These are phyloP conservation scores for Seriola dumerili DNA, from an alignment of 2,113 vertebrate species.

Conservation along the genomic window DNA sequence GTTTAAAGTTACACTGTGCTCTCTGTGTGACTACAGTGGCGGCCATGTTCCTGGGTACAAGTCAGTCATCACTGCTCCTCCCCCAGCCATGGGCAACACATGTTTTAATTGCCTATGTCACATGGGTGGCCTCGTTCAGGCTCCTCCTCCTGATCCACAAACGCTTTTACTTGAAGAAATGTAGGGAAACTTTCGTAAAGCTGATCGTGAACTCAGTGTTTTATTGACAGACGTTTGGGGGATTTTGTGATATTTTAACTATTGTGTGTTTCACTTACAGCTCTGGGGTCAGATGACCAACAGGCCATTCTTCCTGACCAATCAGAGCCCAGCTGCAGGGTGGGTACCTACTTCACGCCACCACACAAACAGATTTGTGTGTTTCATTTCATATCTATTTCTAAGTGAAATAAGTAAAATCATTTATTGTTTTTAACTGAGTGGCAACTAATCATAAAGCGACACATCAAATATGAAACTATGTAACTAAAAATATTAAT, in stretches of 20 bases:
- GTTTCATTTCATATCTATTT: too few species aligned
- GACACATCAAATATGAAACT: too few species aligned
- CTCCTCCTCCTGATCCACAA: slow-evolving; percentile 36
- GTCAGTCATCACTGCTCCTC: slow-evolving; percentile 85
- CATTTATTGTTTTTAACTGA: too few species aligned
- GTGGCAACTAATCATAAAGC: too few species aligned
- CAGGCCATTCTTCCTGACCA: slow-evolving; percentile 19
- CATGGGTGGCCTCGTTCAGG: slow-evolving; percentile 34
- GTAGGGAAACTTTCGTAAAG: background rate
- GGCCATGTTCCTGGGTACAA: slow-evolving; percentile 87
- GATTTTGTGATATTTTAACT: background rate
- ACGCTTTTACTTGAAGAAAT: background rate
- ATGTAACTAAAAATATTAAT: too few species aligned
- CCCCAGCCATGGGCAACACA: slow-evolving; percentile 82
- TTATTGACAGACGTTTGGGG: too few species aligned
- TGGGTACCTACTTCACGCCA: slow-evolving; percentile 14
- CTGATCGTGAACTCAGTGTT: background rate
- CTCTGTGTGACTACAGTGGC: slow-evolving; percentile 69
- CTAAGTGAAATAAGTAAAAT: too few species aligned
- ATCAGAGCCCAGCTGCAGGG: slow-evolving; percentile 1
- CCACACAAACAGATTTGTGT: too few species aligned
- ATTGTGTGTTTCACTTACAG: slow-evolving; percentile 23
- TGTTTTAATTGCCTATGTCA: slow-evolving; percentile 80
- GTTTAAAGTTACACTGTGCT: background rate
- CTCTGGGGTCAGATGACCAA: slow-evolving; percentile 5